A percentile compares a stretch with the other conserved stretches of the same genome.
These are phyloP conservation scores for Drosophila prosaltans DNA, from an alignment of 1,140 invertebrate genomes.

Conservation along the genomic window DNA sequence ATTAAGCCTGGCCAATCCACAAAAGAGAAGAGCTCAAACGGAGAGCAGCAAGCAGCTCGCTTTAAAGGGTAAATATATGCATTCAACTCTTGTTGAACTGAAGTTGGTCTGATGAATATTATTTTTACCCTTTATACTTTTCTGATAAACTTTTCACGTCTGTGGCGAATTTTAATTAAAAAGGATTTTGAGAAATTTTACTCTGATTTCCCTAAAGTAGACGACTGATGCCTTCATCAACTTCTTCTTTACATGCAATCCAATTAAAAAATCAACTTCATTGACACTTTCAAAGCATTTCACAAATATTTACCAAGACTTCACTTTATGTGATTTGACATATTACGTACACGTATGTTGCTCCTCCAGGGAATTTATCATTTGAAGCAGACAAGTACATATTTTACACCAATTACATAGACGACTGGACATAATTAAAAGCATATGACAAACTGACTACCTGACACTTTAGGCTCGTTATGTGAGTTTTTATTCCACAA, in stretches of 20 bases:
- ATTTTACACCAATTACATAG: slow-evolving; percentile 55
- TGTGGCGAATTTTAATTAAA: too few species aligned
- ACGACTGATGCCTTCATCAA: too few species aligned
- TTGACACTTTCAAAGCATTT: background rate
- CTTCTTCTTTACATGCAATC: background rate
- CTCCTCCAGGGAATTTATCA: slow-evolving; percentile 31
- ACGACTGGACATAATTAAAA: slow-evolving; percentile 41
- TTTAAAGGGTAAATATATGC: slow-evolving; percentile 3
- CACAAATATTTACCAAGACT: background rate
- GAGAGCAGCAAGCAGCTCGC: background rate
- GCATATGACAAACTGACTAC: slow-evolving; percentile 22
- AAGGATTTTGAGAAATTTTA: too few species aligned
- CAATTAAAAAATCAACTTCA: slow-evolving; percentile 19
- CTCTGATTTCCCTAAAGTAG: background rate
- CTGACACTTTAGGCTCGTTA: slow-evolving; percentile 36
- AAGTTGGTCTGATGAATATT: background rate
- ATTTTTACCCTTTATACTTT: background rate
- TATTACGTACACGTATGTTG: slow-evolving; percentile 32
- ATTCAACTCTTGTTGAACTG: background rate
- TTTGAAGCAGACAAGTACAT: slow-evolving; percentile 20
- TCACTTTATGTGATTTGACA: background rate
- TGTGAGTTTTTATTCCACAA: slow-evolving; percentile 25
- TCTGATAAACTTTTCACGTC: too few species aligned
- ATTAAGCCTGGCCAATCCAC: slow-evolving; percentile 5
- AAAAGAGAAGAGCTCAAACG: background rate